Percentiles rank a stretch among this genome's conserved stretches.
These are phyloP conservation scores for Pteronotus mesoamericanus DNA, from an alignment of 2,797 vertebrate species.

Conservation along the genomic window DNA sequence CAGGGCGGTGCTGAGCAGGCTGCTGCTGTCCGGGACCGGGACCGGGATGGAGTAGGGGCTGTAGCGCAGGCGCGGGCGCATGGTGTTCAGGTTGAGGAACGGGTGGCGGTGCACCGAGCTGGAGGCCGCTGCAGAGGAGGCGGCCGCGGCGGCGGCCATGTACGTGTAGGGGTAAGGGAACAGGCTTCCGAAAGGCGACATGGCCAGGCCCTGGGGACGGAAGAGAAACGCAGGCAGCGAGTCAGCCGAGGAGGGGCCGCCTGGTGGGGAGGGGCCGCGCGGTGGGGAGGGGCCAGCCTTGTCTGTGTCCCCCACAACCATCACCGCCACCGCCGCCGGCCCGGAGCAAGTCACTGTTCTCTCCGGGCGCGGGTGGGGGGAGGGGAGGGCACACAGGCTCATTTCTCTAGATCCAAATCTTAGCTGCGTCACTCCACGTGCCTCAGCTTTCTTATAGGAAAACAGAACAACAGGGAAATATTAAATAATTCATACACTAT, in stretches of 20 bases:
- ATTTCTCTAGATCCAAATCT: neutral
- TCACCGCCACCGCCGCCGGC: accelerated
- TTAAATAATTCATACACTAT: neutral
- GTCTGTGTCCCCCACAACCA: accelerated
- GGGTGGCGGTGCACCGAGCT: constrained; percentile 91
- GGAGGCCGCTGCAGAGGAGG: constrained; percentile 87
- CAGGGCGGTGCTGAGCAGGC: constrained; percentile 88
- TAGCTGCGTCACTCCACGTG: neutral
- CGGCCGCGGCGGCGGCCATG: constrained; percentile 94
- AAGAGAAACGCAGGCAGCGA: neutral
- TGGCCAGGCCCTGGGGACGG: constrained; percentile 90
- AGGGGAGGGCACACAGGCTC: neutral
- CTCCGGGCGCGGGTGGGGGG: accelerated
- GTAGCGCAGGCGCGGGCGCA: constrained; percentile 95
- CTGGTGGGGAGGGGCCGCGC: neutral
- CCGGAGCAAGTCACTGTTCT: accelerated
- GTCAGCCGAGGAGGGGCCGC: neutral
- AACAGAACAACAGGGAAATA: neutral
- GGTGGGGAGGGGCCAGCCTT: neutral
- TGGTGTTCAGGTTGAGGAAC: constrained; percentile 93
- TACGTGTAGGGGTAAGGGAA: constrained; percentile 98
- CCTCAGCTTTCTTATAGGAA: neutral
- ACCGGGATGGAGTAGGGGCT: constrained; percentile 94
- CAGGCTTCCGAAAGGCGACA: constrained; percentile 95
- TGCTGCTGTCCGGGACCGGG: constrained; percentile 90